Conservation (phyloP, 2,888 invertebrate species). For the Eupithecia dodoneata region DNA sequence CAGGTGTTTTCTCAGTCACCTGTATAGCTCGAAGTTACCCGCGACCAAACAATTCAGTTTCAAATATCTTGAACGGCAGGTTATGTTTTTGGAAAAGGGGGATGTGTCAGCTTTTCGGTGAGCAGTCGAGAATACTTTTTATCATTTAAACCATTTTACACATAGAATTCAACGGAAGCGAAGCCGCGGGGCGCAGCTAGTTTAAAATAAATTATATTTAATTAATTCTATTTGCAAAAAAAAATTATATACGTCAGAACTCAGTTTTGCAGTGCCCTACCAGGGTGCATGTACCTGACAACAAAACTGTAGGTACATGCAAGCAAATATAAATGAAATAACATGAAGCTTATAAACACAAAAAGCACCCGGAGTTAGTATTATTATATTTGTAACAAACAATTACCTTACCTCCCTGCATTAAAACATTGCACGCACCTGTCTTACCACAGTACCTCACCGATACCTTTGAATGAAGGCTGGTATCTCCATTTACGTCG, state of each 20-base stretch:
- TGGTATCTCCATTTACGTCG: constrained; percentile 15
- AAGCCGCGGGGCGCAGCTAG: too few species aligned
- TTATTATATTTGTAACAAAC: neutral
- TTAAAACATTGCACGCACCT: neutral
- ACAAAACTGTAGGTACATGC: too few species aligned
- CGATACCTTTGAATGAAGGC: constrained; percentile 12
- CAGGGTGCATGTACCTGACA: too few species aligned
- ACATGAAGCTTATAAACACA: too few species aligned
- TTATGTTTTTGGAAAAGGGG: neutral
- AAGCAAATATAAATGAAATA: too few species aligned
- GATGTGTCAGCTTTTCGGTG: neutral
- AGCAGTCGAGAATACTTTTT: neutral
- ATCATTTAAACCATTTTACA: too few species aligned
- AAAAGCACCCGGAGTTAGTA: neutral
- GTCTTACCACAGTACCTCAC: neutral
- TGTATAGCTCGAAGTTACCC: neutral
- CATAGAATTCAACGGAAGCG: too few species aligned
- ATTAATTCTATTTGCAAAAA: too few species aligned
- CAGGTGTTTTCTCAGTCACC: neutral
- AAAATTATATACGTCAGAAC: too few species aligned
- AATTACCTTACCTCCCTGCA: neutral
- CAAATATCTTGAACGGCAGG: neutral
- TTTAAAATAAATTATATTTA: too few species aligned
- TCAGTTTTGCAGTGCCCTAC: too few species aligned
- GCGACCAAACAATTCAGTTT: neutral